Conservation (phyloP, 2,888 invertebrate genomes). For the Agriopis leucophaearia region DNA sequence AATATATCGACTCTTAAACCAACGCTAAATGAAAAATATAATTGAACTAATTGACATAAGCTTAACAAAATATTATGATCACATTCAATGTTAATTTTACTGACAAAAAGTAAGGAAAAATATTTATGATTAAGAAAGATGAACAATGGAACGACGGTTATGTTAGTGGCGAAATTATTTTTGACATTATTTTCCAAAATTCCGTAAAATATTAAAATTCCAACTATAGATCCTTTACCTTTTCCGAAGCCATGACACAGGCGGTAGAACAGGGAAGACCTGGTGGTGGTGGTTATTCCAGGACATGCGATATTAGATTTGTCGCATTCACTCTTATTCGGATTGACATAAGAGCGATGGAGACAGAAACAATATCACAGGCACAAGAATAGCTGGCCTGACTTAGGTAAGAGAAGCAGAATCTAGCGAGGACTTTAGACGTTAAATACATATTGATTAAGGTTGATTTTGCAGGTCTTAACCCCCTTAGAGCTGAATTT, state of each 20-base stretch:
- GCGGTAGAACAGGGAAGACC: conserved; percentile 6
- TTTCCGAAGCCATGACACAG: conserved; percentile 12
- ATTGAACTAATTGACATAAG: no score
- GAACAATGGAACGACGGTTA: background rate
- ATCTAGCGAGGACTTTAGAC: conserved; percentile 24
- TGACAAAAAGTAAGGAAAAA: background rate
- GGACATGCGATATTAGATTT: no score
- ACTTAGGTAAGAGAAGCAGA: conserved; percentile 21
- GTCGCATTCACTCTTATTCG: no score
- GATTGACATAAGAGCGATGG: no score
- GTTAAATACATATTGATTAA: conserved; percentile 7
- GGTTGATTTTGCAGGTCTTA: background rate
- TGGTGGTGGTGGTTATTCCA: background rate
- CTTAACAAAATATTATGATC: no score
- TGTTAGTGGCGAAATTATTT: background rate
- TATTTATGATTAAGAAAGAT: background rate
- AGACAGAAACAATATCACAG: no score
- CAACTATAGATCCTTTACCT: conserved; percentile 26
- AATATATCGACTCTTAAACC: no score
- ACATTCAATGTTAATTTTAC: no score
- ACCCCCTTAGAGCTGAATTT: background rate
- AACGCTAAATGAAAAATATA: no score
- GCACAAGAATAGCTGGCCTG: no score
- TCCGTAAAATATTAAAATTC: conserved; percentile 19
- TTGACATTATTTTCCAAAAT: conserved; percentile 15